Percentiles rank a stretch among this genome's conserved stretches.
Evolutionary conservation across 1,140 invertebrate genomes (phyloP).

Genomic region (Eupeodes corollae): DNA sequence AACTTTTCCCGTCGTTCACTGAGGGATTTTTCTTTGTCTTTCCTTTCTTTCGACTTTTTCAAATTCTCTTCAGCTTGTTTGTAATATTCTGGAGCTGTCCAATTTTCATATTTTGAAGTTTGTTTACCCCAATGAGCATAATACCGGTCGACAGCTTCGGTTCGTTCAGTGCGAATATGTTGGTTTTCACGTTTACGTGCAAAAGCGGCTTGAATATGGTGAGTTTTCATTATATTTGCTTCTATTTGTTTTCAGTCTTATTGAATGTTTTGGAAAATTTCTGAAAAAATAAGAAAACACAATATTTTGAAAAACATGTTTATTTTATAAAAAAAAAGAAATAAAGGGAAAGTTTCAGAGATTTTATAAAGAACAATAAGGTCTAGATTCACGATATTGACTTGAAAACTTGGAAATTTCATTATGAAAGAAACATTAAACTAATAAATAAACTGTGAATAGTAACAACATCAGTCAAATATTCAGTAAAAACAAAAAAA

Average conservation of each 20-base stretch:
- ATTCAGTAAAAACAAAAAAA: too few species aligned
- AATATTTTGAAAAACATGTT: too few species aligned
- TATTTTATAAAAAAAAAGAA: too few species aligned
- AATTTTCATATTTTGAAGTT: conserved; percentile 36
- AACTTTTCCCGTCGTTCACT: conserved; percentile 39
- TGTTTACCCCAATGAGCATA: conserved; percentile 34
- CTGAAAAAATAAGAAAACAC: too few species aligned
- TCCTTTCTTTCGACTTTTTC: conserved; percentile 28
- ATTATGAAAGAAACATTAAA: too few species aligned
- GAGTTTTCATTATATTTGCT: conserved; percentile 1
- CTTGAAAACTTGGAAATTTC: too few species aligned
- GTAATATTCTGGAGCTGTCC: conserved; percentile 42
- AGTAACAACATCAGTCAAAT: too few species aligned
- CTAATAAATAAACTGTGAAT: too few species aligned
- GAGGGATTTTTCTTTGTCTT: conserved; percentile 38
- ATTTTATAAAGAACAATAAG: too few species aligned
- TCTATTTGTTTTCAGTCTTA: neutral
- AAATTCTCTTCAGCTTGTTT: conserved; percentile 36
- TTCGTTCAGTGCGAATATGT: conserved; percentile 24
- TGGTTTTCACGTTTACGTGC: conserved; percentile 26
- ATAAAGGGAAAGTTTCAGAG: too few species aligned
- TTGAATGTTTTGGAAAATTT: too few species aligned
- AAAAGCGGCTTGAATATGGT: conserved; percentile 25
- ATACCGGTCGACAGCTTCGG: conserved; percentile 26
- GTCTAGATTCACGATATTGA: too few species aligned